These are phyloP conservation scores for Microcebus lehilahytsara DNA, from an alignment of 2,113 vertebrate species.

Conservation along the genomic window DNA sequence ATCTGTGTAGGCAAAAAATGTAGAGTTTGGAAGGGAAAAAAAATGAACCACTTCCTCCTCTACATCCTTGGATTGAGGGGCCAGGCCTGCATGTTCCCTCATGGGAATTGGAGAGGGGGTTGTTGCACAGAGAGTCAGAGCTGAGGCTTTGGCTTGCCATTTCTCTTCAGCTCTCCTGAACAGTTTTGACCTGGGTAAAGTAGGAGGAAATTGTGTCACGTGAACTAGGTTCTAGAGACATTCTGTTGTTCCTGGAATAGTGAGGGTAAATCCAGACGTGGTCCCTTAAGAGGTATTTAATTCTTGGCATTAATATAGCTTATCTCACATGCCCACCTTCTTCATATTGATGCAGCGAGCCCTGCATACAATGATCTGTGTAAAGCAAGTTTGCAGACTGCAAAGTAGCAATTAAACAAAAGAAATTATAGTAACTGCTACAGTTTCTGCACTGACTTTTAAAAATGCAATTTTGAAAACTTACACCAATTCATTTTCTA, in stretches of 20 bases:
- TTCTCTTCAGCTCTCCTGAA: neutral
- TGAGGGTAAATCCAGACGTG: neutral
- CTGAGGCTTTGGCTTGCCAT: no score
- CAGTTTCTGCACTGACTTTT: neutral
- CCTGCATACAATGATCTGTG: neutral
- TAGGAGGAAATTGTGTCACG: neutral
- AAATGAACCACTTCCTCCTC: neutral
- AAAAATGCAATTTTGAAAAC: neutral
- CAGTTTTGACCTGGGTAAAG: neutral
- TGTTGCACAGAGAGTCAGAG: neutral
- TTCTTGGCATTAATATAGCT: neutral
- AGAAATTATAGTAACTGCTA: neutral
- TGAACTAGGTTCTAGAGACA: neutral
- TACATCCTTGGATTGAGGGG: neutral
- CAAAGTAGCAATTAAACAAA: neutral
- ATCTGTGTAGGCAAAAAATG: neutral
- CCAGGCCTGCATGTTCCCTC: neutral
- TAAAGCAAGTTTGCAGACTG: neutral
- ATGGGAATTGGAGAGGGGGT: accelerated
- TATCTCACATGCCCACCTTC: neutral
- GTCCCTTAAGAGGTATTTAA: neutral
- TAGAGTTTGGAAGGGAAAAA: neutral
- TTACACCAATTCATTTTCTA: neutral
- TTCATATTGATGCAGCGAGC: neutral
- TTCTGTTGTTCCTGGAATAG: neutral